Base-by-base conservation (phyloP, 2,113 vertebrate species). In the Redunca redunca region DNA sequence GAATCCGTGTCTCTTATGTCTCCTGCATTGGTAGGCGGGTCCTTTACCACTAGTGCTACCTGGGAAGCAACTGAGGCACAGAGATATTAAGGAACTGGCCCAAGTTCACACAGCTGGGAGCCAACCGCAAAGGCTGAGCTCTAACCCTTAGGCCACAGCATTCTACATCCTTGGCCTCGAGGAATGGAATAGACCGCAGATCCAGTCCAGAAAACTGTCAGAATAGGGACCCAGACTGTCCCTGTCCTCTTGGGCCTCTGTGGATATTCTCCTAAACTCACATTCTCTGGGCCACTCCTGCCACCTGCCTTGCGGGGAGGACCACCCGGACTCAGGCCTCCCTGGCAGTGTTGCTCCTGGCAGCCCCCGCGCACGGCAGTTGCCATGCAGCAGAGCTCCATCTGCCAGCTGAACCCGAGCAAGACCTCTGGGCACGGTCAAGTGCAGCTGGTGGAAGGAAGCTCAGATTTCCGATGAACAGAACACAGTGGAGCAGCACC, bases 391-490 rank as follows among this genome's bases (percentile, higher is more conserved):
- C 82, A 23, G 19, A 10, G 50, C 71, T 81, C 83, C 48, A 13
- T 94, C 95, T 97, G 97, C 94, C 94, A 95, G 13, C 25, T 25
- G 85, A 94, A 95, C 90, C 92, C 16, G 30, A 89, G 94, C 19
- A 26, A 91, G 94, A 86, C 96, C 19, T 50, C n/a, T 11, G 97
- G 64, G 78, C 25, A 48, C 0, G 4, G 88, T 58, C 93, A 89
- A 46, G 91, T 9, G 26, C 95, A 96, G 97, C 95, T 93, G 97
- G 96, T 8, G 74, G 82, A 82, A 25, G 60, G 92, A 91, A 88
- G 98, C 95, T 98, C 97, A 77, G 89, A 28, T 97, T 96, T 97
- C 98, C n/a, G 2, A 71, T 15, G 94, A 87, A 33, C 71, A 2
- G 50, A 93, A 91, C 90, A 98, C 97, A 93, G 84, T 77, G 87